Percentiles rank a stretch among this genome's conserved stretches.
These are phyloP conservation scores for Sparus aurata DNA, from an alignment of 2,797 vertebrate genomes.

Conservation along the genomic window DNA sequence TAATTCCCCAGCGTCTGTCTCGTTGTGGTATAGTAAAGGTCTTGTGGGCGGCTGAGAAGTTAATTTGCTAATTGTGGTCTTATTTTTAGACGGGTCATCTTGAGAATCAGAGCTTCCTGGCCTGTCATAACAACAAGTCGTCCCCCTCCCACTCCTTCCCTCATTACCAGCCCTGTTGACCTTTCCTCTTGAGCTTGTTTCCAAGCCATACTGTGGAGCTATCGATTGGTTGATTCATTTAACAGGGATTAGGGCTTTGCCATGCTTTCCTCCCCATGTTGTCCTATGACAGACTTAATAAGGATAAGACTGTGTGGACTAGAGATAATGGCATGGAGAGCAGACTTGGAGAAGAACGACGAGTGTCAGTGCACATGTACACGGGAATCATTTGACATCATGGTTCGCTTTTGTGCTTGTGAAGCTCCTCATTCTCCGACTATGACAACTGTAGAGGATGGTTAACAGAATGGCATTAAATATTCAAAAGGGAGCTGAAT, in stretches of 20 bases:
- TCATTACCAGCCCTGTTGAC: conserved; percentile 78
- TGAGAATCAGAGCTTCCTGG: conserved; percentile 51
- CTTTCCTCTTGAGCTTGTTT: conserved; percentile 73
- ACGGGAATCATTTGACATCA: conserved; percentile 1
- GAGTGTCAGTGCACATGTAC: neutral
- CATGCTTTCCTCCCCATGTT: conserved; percentile 43
- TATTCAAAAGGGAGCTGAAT: conserved; percentile 31
- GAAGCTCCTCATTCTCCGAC: neutral
- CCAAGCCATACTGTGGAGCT: conserved; percentile 69
- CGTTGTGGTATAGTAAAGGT: conserved; percentile 7
- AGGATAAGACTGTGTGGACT: conserved; percentile 13
- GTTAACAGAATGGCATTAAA: conserved; percentile 6
- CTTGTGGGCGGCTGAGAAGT: conserved; percentile 12
- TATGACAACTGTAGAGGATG: neutral
- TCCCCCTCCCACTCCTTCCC: conserved; percentile 63
- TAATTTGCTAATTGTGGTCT: conserved; percentile 61
- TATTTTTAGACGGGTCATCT: conserved; percentile 72
- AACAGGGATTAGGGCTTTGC: conserved; percentile 69
- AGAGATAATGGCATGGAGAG: conserved; percentile 26
- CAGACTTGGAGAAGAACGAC: neutral
- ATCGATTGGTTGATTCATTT: conserved; percentile 77
- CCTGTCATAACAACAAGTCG: conserved; percentile 63
- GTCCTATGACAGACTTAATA: conserved; percentile 36
- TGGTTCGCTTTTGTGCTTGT: neutral
- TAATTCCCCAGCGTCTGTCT: conserved; percentile 18